Evolutionary conservation across 2,888 invertebrate genomes (phyloP), one percentile per base, ranked within the genome.

Genomic region (Rhagonycha fulva): DNA sequence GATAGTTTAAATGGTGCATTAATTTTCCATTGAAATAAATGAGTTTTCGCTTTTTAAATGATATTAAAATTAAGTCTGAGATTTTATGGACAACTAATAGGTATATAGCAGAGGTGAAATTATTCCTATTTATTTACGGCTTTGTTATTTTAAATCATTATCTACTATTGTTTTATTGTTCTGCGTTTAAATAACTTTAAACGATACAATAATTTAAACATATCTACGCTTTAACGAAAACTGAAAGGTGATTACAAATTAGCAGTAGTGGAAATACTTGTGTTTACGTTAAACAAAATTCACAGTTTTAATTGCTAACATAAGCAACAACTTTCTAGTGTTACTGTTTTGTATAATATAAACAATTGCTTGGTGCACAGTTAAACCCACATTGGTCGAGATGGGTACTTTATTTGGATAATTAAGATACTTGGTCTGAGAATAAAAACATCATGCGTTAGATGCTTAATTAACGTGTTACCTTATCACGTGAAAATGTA

Each of bases 21-120:
- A 66, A 66, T 66, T 66, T 66, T 66, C 24, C 26, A 66, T 19
- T 26, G 63, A 66, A 66, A 66, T 66, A 66, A 66, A 66, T 66
- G 63, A 66, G 63, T 66, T 66, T 19, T 23, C 63, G 26, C 24
- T 66, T 66, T 66, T 26, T 24, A 66, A 66, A 66, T 62, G 19
- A 23, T 62, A 19, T 47, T 47, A 47, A 47, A 47, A 47, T 47
- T 47, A 47, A 47, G 47, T 47, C n/a, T 47, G 47, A 47, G 47
- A 47, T 47, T 47, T 47, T 47, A 47, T 47, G n/a, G 47, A 47
- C 47, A 47, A 47, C 47, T 47, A 47, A 47, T 47, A 19, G 2
- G 19, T 19, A n/a, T n/a, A n/a, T n/a, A 47, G 47, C 7, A 47
- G 47, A n/a, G 47, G 62, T 10, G 14, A 19, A 19, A 62, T 62